phyloP scores from a whole-genome alignment of 2,113 vertebrate genomes.

The Ovis canadensis region DNA sequence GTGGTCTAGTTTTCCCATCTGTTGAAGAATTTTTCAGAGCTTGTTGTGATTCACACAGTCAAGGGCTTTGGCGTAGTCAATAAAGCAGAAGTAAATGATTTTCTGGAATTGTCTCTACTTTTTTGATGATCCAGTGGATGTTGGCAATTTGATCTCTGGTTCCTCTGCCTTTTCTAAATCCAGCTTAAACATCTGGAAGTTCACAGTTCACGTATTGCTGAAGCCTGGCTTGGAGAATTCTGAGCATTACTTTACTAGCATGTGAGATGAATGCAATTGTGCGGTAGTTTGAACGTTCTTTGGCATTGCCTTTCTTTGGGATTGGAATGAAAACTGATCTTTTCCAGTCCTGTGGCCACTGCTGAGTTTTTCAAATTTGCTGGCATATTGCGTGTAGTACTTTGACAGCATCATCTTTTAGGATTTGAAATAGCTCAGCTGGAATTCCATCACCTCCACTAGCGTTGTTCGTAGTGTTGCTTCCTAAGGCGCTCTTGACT shows the following conservation, averaged over 20 bases:
- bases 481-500: background rate
- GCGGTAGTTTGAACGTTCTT: accelerated
- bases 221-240: background rate
- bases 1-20: background rate
- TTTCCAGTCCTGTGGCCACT: background rate
- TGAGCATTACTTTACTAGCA: background rate
- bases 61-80: background rate
- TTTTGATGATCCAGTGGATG: accelerated
- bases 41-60: background rate
- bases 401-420: background rate
- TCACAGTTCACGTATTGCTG: background rate
- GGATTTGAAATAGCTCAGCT: background rate
- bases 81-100: background rate
- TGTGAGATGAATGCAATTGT: background rate
- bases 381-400: background rate
- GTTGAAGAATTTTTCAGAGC: background rate
- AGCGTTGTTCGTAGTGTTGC: background rate
- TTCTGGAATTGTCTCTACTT: background rate
- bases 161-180: background rate
- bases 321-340: background rate
- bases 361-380: background rate
- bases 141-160: background rate
- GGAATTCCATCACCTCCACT: background rate
- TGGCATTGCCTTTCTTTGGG: background rate
- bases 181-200: background rate